Evolutionary conservation across 2,888 invertebrate species (phyloP), one percentile per base, ranked within the genome.

Genomic region (Stenichneumon culpator): DNA sequence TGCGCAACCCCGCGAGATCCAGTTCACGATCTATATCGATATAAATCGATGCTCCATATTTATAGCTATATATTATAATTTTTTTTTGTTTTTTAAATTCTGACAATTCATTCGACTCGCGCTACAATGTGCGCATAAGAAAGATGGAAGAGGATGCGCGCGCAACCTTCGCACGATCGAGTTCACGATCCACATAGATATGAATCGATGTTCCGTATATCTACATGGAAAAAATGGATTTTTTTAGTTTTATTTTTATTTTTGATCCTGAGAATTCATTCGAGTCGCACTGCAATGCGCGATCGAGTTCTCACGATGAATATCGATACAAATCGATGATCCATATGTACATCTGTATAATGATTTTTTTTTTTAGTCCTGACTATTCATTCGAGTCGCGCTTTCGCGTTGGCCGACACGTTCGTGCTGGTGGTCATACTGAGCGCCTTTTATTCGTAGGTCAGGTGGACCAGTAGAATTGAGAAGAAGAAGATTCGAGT

Each of bases 21-120:
- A 75, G 69, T 67, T 36, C 78, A 68, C 47, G 78, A 77, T 82
- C 67, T 67, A 78, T 57, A 72, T 79, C 50, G 36, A 52, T 73
- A 57, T 22, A 19, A 72, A 78, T 57, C 57, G 67, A 44, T 65
- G 39, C 22, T 50, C 36, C 22, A 39, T 65, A 72, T 65, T n/a
- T 50, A 52, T 22, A 14, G 14, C 57, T 22, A 11, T 57, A 11
- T 22, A 32, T 28, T 60, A 60, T 36, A 32, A 32, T 44, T 44
- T 44, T 44, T 44, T 44, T 44, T 1, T 44, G 14, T 44, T 7
- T 39, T 39, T 39, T 11, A 3, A 16, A 16, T 3, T 60, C 6
- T 28, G 14, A 60, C 25, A 32, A 60, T 28, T 28, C 28, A 32
- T 32, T 32, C 25, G 60, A 6, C 32, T 1, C 16, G 28, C 25